These are phyloP conservation scores for Columba livia DNA, from an alignment of 2,113 vertebrate genomes.

Conservation along the genomic window DNA sequence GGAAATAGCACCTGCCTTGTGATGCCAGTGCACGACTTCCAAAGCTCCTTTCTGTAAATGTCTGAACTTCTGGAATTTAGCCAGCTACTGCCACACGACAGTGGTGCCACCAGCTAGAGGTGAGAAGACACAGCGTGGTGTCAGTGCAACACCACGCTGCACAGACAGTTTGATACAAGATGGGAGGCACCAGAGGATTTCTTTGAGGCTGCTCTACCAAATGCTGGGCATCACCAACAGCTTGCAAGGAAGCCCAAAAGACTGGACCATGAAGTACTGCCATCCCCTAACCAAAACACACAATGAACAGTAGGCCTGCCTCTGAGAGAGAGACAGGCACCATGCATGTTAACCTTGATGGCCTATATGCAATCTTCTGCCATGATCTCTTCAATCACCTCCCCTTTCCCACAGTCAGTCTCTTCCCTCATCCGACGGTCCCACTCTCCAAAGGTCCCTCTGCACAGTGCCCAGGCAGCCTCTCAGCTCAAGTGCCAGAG, in stretches of 20 bases:
- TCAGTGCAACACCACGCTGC: neutral
- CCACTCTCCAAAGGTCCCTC: neutral
- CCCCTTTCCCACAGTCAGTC: neutral
- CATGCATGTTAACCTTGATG: neutral
- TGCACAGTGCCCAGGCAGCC: neutral
- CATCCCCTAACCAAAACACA: neutral
- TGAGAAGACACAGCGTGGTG: accelerated
- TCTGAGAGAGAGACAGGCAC: neutral
- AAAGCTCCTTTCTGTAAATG: neutral
- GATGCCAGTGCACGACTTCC: accelerated
- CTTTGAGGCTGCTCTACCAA: neutral
- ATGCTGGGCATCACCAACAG: neutral
- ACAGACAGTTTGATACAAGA: neutral
- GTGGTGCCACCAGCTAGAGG: neutral
- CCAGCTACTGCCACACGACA: neutral
- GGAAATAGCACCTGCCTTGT: neutral
- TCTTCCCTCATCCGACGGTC: neutral
- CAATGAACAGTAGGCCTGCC: neutral
- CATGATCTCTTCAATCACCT: neutral
- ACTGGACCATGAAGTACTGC: neutral
- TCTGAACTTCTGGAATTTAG: neutral
- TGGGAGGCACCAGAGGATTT: neutral
- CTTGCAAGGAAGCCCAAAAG: neutral
- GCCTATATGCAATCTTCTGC: neutral
- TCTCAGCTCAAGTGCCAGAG: neutral